Evolutionary conservation across 2,888 invertebrate genomes (phyloP), one percentile per base, ranked within the genome.

Genomic region (Sinopyrophorus schimmeli): DNA sequence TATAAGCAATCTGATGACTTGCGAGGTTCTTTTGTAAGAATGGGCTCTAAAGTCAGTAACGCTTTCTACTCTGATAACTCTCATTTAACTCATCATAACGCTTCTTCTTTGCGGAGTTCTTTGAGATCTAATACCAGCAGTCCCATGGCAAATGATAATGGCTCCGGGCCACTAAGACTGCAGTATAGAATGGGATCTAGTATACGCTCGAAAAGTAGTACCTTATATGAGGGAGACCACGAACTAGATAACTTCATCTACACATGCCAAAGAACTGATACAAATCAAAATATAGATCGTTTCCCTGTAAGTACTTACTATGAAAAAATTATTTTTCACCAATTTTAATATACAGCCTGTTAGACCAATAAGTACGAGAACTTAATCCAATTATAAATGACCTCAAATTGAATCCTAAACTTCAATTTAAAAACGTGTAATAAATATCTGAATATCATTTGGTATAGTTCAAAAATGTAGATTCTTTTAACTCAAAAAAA

Each of bases 121-220:
- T 41, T 61, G 54, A 57, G 61, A 50, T 60, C 61, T 40, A 53
- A 56, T 34, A 60, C 59, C 38, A 60, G 61, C 60, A 62, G 56
- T 57, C 54, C 64, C 39, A 56, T 62, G 54, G 56, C 52, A 32
- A 60, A 62, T 40, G 55, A 57, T 38, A 58, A 61, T 40, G 62
- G 55, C 38, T 53, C 57, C 16, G 63, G 62, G 40, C 62, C 65
- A n/a, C 54, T 63, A 43, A 57, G 63, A 43, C 58, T 65, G 50
- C 75, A 60, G 26, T 63, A 62, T 50, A 73, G 63, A 50, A 57
- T 54, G 50, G 61, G 60, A 55, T 59, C 59, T 47, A 57, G 54
- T 34, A 55, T 62, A 20, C 62, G 65, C 37, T 61, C 62, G 28
- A 67, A 72, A 44, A 73, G 74, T 63, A 77, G 76, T 48, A 76